Conservation (phyloP, 1,140 invertebrate genomes). For the Schlechtendalia chinensis region DNA sequence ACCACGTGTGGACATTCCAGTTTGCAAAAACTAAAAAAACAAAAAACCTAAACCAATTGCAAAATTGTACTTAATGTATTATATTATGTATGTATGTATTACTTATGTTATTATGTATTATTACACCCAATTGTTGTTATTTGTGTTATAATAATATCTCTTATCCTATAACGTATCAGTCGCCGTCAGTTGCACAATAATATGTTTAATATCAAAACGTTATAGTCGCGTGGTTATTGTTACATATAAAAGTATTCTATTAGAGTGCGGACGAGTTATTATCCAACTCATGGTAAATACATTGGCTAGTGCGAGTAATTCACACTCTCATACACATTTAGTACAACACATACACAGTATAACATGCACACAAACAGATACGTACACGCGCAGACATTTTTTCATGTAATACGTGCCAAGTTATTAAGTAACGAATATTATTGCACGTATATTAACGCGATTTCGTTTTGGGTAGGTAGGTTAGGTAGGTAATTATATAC, state of each 20-base stretch:
- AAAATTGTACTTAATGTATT: neutral
- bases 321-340: slow-evolving; percentile 41
- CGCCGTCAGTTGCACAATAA: slow-evolving; percentile 22
- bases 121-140: no score
- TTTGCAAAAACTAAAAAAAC: neutral
- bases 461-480: no score
- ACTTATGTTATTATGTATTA: no score
- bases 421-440: no score
- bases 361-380: no score
- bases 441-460: no score
- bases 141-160: neutral
- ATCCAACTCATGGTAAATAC: neutral
- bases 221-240: slow-evolving; percentile 4
- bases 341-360: neutral
- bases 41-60: neutral
- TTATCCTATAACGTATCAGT: slow-evolving; percentile 17
- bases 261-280: neutral
- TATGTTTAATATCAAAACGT: slow-evolving; percentile 1
- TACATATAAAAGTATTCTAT: neutral
- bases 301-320: neutral
- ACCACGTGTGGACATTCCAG: neutral
- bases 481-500: no score
- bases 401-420: neutral
- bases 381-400: neutral
- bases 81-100: no score